Percentiles rank a stretch among this genome's conserved stretches.
phyloP scores from a whole-genome alignment of 1,140 invertebrate species.

The Choristoneura fumiferana region DNA sequence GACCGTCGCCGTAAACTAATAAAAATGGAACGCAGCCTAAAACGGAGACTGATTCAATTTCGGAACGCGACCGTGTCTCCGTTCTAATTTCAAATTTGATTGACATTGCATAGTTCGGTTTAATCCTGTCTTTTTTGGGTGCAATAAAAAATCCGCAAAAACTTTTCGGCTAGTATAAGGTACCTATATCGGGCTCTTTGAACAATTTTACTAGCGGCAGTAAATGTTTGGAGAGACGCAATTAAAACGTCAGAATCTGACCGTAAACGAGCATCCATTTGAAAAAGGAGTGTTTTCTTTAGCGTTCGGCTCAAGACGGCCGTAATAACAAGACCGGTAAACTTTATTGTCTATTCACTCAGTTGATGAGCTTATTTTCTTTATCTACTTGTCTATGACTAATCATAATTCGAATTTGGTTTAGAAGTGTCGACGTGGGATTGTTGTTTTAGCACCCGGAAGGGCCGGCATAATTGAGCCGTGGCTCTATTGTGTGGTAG shows the following conservation, averaged over 20 bases:
- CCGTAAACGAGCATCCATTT: conserved; percentile 63
- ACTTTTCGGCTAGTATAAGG: conserved; percentile 42
- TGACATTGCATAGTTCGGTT: conserved; percentile 33
- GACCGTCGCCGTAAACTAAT: conserved; percentile 32
- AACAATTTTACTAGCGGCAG: conserved; percentile 61
- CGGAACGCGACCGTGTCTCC: conserved; percentile 30
- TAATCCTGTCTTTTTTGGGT: conserved; percentile 28
- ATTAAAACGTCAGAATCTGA: conserved; percentile 71
- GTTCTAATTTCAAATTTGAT: conserved; percentile 45
- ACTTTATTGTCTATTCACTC: conserved; percentile 68
- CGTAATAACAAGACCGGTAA: conserved; percentile 61
- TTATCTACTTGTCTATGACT: conserved; percentile 59
- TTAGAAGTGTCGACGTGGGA: conserved; percentile 31
- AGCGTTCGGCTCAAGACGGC: conserved; percentile 40
- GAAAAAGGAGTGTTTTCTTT: conserved; percentile 71
- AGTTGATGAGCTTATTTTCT: conserved; percentile 71
- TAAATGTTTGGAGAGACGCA: conserved; percentile 62
- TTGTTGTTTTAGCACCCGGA: conserved; percentile 62
- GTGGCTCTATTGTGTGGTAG: conserved; percentile 39
- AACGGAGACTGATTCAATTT: conserved; percentile 39
- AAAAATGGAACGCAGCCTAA: conserved; percentile 48
- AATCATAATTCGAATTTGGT: conserved; percentile 43
- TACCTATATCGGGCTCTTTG: conserved; percentile 50
- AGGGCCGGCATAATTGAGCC: conserved; percentile 36
- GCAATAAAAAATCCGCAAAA: conserved; percentile 31